Evolutionary conservation across 37 sponge, comb jelly and placozoan genomes (phyloP), one percentile per base, ranked within the genome.

Genomic region (Dysidea cf. avara): DNA sequence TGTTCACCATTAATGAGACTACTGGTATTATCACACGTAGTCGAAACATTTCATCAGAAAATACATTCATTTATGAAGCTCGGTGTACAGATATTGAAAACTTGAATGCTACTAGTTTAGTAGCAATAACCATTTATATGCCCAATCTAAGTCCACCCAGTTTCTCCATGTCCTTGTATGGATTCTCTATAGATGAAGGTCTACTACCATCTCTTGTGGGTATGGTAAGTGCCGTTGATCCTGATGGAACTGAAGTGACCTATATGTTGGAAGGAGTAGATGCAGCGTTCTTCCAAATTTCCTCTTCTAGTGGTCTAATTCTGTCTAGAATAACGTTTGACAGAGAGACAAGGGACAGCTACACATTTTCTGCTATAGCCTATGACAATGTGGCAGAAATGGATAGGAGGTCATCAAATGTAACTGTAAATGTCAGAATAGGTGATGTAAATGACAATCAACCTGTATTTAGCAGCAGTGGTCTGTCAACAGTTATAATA

Each of bases 191-290:
- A 14, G 29, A 46, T 60, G 92, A 91, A 61, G 56, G 39, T 49
- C 24, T 57, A 20, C 7, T 43, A 12, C n/a, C n/a, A n/a, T 12
- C 46, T 43, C 7, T 12, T 12, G 74, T 82, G 21, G 64, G 71
- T 1, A 37, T 66, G 26, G 83, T 91, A 0, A 21, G 12, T 24
- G 92, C 92, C 5, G 69, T 51, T 20, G 92, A 91, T 30, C 29
- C 48, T 25, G 92, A 91, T 59, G 66, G 81, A 14, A 83, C 80
- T 3, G 71, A 85, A 28, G 18, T 90, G 17, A 53, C 62, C 2
- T 90, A 90, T 39, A 18, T 55, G 25, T 81, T 90, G 7, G 18
- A 35, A 16, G 72, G 49, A 36, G 86, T 78, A 7, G 81, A 90
- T 64, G 60, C 61, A 43, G 74, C 66, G 37, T 61, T 77, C 36